Conservation (phyloP, 2,797 vertebrate species). For the Premnoplex brunnescens region DNA sequence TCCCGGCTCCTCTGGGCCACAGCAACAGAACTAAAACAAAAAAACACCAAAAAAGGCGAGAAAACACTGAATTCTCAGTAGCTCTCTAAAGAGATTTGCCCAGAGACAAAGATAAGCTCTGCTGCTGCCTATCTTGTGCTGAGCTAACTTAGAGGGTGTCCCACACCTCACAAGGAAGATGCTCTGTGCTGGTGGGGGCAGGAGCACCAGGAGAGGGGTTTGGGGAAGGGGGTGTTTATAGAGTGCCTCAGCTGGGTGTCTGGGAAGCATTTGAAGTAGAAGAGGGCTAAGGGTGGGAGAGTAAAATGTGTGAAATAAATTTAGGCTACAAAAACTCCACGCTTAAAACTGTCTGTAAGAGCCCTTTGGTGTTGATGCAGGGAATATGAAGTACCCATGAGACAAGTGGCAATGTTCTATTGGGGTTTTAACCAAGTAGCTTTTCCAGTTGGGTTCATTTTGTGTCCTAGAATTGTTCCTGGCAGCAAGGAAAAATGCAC, state of each 20-base stretch:
- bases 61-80: neutral
- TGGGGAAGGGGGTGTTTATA: neutral
- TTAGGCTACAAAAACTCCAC: neutral
- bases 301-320: neutral
- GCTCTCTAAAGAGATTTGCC: neutral
- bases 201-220: neutral
- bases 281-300: neutral
- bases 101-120: neutral
- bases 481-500: neutral
- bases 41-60: neutral
- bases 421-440: neutral
- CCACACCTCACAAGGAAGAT: neutral
- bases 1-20: neutral
- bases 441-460: neutral
- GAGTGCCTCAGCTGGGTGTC: neutral
- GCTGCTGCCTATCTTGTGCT: neutral
- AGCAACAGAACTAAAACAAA: neutral
- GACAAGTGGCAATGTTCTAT: neutral
- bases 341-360: neutral
- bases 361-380: neutral
- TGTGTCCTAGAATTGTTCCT: neutral
- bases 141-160: neutral
- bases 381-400: neutral
- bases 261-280: neutral
- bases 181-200: neutral